phyloP scores from a whole-genome alignment of 2,797 vertebrate genomes.

The Eulemur rubriventer region DNA sequence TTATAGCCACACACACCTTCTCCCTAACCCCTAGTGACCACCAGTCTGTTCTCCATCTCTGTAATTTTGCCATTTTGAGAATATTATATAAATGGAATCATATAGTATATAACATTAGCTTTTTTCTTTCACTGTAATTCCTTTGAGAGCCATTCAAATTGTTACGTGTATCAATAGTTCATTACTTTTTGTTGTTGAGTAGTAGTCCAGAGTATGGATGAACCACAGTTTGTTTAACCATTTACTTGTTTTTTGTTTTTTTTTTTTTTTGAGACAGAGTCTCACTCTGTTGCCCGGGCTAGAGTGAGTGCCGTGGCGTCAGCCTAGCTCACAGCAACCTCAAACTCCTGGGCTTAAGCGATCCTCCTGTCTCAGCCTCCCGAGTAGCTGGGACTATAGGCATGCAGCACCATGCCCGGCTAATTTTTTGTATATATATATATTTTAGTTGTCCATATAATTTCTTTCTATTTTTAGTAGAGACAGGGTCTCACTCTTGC shows the following conservation, averaged over 20 bases:
- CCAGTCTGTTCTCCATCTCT: neutral
- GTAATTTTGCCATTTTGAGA: slow-evolving; percentile 45
- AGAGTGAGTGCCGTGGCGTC: no score
- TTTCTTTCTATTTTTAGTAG: no score
- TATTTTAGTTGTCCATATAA: no score
- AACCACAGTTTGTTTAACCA: neutral
- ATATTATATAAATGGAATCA: slow-evolving; percentile 27
- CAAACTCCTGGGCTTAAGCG: no score
- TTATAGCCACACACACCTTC: neutral
- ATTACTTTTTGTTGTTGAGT: neutral
- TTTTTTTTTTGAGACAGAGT: no score
- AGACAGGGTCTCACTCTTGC: no score
- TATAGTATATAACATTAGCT: neutral
- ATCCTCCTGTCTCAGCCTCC: no score
- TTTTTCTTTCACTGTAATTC: slow-evolving; percentile 7
- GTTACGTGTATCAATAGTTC: neutral
- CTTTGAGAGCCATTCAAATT: neutral
- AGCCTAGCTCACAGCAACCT: no score
- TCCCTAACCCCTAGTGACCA: neutral
- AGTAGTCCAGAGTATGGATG: neutral
- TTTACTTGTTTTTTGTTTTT: neutral
- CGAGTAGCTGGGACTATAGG: no score
- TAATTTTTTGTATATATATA: no score
- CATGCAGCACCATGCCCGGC: rapidly evolving
- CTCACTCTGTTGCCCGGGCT: no score